These are phyloP conservation scores for Trissolcus basalis DNA, from an alignment of 1,140 invertebrate species.

Conservation along the genomic window DNA sequence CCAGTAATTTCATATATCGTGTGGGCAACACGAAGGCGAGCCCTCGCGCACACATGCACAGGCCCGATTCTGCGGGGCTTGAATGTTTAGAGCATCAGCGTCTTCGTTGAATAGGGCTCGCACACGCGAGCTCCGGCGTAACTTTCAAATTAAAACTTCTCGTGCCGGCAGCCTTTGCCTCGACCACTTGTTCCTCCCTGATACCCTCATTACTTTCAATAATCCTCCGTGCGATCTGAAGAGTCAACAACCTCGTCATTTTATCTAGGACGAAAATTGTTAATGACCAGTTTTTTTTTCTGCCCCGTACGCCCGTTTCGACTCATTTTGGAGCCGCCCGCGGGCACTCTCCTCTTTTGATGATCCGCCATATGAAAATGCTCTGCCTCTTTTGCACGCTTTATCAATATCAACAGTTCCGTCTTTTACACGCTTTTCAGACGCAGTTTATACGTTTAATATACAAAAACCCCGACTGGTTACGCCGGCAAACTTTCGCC, in stretches of 20 bases:
- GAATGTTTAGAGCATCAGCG: constrained; percentile 52
- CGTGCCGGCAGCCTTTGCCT: constrained; percentile 52
- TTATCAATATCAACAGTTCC: constrained; percentile 45
- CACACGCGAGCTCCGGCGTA: constrained; percentile 53
- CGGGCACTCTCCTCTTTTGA: constrained; percentile 4
- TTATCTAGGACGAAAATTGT: constrained; percentile 50
- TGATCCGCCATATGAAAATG: constrained; percentile 35
- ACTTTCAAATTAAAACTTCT: constrained; percentile 60
- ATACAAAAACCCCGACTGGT: too few species aligned
- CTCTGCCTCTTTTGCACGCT: constrained; percentile 15
- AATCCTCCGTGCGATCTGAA: constrained; percentile 52
- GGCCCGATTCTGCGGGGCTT: constrained; percentile 31
- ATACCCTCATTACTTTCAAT: constrained; percentile 58
- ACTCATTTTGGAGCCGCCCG: constrained; percentile 23
- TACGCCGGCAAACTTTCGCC: too few species aligned
- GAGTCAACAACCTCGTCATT: constrained; percentile 56
- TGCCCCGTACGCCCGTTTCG: constrained; percentile 21
- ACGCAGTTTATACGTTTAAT: constrained; percentile 16
- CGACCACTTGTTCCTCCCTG: constrained; percentile 55
- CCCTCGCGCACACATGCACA: constrained; percentile 11
- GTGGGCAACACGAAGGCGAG: constrained; percentile 34
- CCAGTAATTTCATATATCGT: constrained; percentile 44
- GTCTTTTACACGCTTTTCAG: constrained; percentile 9
- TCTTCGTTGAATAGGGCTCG: constrained; percentile 55
- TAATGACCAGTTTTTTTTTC: constrained; percentile 26